These are phyloP conservation scores for Andinoacara biseriatus DNA, from an alignment of 2,113 vertebrate genomes.

Conservation along the genomic window DNA sequence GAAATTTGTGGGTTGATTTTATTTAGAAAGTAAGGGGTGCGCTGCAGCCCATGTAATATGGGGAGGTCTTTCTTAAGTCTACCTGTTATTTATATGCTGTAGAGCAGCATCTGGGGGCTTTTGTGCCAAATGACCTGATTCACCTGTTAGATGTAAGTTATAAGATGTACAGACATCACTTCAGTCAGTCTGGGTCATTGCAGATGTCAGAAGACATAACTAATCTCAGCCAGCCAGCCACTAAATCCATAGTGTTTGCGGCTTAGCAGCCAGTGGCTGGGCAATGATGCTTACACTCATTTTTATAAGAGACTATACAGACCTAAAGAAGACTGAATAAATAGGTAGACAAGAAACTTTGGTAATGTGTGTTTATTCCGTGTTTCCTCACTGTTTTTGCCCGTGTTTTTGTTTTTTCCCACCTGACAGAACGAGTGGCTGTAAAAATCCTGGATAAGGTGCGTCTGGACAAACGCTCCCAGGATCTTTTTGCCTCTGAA, in stretches of 20 bases:
- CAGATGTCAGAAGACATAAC: conserved; percentile 39
- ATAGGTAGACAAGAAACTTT: not conserved
- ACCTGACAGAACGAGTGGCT: conserved; percentile 77
- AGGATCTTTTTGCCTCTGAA: conserved; percentile 68
- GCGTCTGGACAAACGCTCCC: conserved; percentile 58
- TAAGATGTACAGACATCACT: not conserved
- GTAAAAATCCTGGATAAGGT: conserved; percentile 80
- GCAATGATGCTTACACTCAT: not conserved
- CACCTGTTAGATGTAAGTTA: not conserved
- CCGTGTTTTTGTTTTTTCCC: conserved; percentile 1
- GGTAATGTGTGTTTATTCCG: not conserved
- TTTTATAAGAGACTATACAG: not conserved
- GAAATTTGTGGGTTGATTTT: too few species aligned
- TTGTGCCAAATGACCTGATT: not conserved
- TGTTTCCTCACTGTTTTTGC: not conserved
- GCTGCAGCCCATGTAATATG: too few species aligned
- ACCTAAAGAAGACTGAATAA: not conserved
- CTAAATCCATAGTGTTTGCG: conserved; percentile 25
- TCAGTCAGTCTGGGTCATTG: conserved; percentile 42
- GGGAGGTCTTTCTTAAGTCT: not conserved
- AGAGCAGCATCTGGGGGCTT: accelerated
- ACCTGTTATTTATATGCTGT: not conserved
- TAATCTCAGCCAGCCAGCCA: conserved; percentile 37
- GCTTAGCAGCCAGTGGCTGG: not conserved
- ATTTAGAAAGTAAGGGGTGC: too few species aligned